These are phyloP conservation scores for Aratinga solstitialis DNA, from an alignment of 2,797 vertebrate genomes.

Conservation along the genomic window DNA sequence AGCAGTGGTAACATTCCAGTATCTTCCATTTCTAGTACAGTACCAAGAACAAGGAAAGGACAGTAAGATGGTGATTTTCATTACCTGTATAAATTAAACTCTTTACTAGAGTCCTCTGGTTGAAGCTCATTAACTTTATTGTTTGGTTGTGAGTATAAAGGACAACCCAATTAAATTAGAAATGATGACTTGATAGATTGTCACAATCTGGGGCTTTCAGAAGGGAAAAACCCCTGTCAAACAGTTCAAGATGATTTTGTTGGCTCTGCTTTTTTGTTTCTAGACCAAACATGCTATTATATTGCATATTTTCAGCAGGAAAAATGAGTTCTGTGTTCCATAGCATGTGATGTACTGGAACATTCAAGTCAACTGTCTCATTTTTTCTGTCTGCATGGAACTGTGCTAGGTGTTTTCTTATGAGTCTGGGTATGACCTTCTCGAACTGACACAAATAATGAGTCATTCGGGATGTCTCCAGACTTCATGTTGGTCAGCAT, in stretches of 20 bases:
- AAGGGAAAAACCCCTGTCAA: background rate
- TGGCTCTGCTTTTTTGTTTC: background rate
- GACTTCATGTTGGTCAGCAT: background rate
- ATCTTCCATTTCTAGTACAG: conserved; percentile 10
- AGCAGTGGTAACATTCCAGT: conserved; percentile 2
- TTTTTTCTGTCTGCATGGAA: background rate
- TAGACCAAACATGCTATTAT: background rate
- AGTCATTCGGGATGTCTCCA: background rate
- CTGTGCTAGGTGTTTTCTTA: background rate
- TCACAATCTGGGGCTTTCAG: conserved; percentile 7
- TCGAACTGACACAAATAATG: background rate
- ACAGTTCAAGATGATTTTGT: background rate
- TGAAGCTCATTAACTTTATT: conserved; percentile 74
- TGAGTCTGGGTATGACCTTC: background rate
- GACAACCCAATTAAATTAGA: conserved; percentile 67
- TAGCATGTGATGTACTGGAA: background rate
- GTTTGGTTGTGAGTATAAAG: conserved; percentile 72
- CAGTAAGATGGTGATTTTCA: conserved; percentile 67
- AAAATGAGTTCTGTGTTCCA: background rate
- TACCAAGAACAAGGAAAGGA: conserved; percentile 66
- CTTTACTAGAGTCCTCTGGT: conserved; percentile 59
- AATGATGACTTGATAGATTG: conserved; percentile 35
- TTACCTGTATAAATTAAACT: conserved; percentile 73
- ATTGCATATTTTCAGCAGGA: background rate
- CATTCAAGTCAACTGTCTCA: background rate